Evolutionary conservation across 2,113 vertebrate genomes (phyloP).

Genomic region (Sarotherodon lohbergeri): DNA sequence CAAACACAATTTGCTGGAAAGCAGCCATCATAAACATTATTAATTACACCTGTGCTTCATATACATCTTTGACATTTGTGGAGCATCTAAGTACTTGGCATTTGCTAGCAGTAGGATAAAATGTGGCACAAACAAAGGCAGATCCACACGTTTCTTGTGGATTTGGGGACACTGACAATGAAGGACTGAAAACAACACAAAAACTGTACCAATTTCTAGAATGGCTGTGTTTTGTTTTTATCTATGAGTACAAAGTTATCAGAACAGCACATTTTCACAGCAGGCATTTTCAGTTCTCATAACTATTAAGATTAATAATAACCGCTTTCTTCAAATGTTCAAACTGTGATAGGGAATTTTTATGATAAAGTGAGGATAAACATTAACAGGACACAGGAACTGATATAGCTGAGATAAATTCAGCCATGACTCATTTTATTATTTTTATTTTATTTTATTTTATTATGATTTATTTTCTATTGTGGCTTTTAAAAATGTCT

Average conservation of each 20-base stretch:
- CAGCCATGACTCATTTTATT: not conserved
- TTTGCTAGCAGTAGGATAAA: not conserved
- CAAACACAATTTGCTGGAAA: not conserved
- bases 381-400: not conserved
- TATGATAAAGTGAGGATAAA: rapidly evolving
- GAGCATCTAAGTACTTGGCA: not conserved
- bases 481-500: not conserved
- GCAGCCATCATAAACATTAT: not conserved
- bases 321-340: not conserved
- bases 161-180: not conserved
- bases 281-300: not conserved
- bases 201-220: not conserved
- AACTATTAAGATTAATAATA: not conserved
- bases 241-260: not conserved
- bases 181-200: not conserved
- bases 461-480: not conserved
- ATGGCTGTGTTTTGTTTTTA: not conserved
- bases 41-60: not conserved
- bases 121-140: not conserved
- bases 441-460: not conserved
- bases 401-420: not conserved
- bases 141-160: not conserved
- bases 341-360: not conserved
- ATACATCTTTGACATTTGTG: rapidly evolving
- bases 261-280: not conserved